A percentile compares a stretch with the other conserved stretches of the same genome.
These are phyloP conservation scores for Atopsyche davidsoni DNA, from an alignment of 1,140 invertebrate species.

Conservation along the genomic window DNA sequence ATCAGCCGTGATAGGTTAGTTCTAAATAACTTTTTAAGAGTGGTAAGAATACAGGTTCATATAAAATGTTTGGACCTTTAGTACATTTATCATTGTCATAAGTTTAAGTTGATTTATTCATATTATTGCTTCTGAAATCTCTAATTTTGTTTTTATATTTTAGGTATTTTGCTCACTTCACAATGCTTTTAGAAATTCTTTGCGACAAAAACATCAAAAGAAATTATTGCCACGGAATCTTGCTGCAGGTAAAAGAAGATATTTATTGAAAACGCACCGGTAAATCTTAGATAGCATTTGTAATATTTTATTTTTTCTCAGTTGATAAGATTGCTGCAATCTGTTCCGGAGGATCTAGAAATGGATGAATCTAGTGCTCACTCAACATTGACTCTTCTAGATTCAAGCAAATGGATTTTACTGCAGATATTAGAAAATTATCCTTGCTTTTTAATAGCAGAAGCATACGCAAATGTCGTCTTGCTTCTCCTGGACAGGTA, in stretches of 20 bases:
- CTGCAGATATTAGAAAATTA: constrained; percentile 5
- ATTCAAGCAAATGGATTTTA: constrained; percentile 18
- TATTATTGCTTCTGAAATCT: no score
- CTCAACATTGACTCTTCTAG: constrained; percentile 3
- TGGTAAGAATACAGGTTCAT: no score
- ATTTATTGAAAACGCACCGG: background rate
- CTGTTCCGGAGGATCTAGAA: constrained; percentile 6
- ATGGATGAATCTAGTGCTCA: constrained; percentile 3
- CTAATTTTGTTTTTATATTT: constrained; percentile 16
- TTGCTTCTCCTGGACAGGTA: constrained; percentile 21
- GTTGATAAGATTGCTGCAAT: constrained; percentile 22
- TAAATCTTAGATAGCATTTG: no score
- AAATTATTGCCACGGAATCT: constrained; percentile 44
- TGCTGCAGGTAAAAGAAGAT: constrained; percentile 38
- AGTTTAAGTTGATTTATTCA: background rate
- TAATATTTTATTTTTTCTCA: no score
- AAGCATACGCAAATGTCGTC: constrained; percentile 19
- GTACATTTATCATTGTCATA: no score
- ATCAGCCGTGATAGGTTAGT: constrained; percentile 33
- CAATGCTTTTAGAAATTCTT: constrained; percentile 32
- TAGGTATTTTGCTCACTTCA: constrained; percentile 37
- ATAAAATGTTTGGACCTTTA: no score
- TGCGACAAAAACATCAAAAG: constrained; percentile 30
- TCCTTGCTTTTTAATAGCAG: constrained; percentile 24
- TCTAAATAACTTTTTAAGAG: background rate